Evolutionary conservation across 2,113 vertebrate genomes (phyloP).

Genomic region (Chamaetylas fuelleborni): DNA sequence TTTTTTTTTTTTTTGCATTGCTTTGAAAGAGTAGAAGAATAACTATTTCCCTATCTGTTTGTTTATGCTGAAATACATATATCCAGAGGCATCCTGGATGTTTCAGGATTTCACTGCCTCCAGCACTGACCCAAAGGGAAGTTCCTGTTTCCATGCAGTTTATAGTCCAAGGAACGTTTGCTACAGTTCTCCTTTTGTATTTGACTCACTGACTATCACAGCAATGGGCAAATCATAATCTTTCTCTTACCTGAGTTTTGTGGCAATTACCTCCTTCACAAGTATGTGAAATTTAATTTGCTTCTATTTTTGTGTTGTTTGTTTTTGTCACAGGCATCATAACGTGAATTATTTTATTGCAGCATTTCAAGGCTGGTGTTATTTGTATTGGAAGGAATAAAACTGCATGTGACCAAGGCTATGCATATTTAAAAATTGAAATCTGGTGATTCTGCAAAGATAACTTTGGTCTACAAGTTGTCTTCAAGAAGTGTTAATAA

Average conservation of each 20-base stretch:
- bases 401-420: background rate
- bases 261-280: background rate
- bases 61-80: background rate
- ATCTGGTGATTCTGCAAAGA: background rate
- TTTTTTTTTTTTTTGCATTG: background rate
- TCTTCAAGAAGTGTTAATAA: conserved; percentile 30
- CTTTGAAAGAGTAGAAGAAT: background rate
- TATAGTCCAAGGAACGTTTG: background rate
- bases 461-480: background rate
- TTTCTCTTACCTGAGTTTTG: background rate
- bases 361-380: background rate
- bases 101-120: background rate
- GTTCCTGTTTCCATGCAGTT: background rate
- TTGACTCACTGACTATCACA: background rate
- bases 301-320: background rate
- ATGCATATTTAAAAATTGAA: background rate
- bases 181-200: background rate
- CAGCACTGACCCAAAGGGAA: background rate
- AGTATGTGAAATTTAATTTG: background rate
- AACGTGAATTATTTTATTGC: background rate
- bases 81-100: background rate
- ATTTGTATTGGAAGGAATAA: background rate
- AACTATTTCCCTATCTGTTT: background rate
- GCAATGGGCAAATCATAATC: background rate
- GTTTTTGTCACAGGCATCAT: background rate